Percentiles rank a stretch among this genome's conserved stretches.
These are phyloP conservation scores for Drosophila varians DNA, from an alignment of 1,140 invertebrate genomes.

Conservation along the genomic window DNA sequence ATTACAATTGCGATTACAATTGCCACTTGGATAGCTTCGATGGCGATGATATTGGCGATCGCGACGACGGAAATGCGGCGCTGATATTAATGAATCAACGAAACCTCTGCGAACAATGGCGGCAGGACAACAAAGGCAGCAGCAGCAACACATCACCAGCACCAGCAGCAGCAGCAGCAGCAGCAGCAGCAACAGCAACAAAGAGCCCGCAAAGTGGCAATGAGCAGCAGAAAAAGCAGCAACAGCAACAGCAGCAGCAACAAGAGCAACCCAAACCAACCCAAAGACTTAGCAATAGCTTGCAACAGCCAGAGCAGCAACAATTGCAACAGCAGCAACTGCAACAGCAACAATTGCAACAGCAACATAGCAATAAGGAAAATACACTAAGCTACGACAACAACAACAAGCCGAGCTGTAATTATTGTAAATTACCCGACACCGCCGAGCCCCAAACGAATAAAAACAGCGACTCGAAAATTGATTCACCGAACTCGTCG, in stretches of 20 bases:
- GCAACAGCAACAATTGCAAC: slow-evolving; percentile 45
- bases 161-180: slow-evolving; percentile 48
- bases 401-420: slow-evolving; percentile 69
- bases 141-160: slow-evolving; percentile 48
- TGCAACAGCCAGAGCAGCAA: slow-evolving; percentile 59
- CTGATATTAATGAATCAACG: slow-evolving; percentile 81
- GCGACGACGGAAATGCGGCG: slow-evolving; percentile 74
- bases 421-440: slow-evolving; percentile 82
- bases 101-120: slow-evolving; percentile 76
- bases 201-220: slow-evolving; percentile 73
- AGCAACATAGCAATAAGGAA: slow-evolving; percentile 78
- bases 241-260: slow-evolving; percentile 26
- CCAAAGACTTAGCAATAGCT: slow-evolving; percentile 83
- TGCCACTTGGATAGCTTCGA: slow-evolving; percentile 22
- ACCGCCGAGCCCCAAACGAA: slow-evolving; percentile 77
- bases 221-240: slow-evolving; percentile 57
- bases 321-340: slow-evolving; percentile 29
- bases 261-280: slow-evolving; percentile 68
- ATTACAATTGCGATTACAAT: slow-evolving; percentile 62
- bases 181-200: slow-evolving; percentile 50
- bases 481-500: slow-evolving; percentile 68
- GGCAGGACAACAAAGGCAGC: slow-evolving; percentile 79
- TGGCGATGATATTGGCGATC: slow-evolving; percentile 49
- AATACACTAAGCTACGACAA: slow-evolving; percentile 71
- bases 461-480: slow-evolving; percentile 53